Base-by-base conservation (phyloP, 2,888 invertebrate species). In the Drosophila demipolita region DNA sequence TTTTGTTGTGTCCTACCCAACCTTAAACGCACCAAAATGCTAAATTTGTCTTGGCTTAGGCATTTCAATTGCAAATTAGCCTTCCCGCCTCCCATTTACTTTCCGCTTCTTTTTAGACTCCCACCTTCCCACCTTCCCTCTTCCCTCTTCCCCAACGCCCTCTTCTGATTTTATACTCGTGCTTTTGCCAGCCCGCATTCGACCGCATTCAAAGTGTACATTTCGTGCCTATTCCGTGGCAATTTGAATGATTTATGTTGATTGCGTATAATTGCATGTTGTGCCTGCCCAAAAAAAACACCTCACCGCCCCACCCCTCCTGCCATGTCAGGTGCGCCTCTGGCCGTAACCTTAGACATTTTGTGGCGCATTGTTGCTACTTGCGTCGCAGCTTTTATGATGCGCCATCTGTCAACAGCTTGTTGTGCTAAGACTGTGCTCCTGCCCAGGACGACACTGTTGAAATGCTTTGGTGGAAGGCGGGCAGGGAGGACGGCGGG, bases 261-360 rank as follows among this genome's bases (percentile, higher is more conserved):
- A 86, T 86, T 86, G 89, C 86, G 89, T 86, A 87, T 86, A 86
- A 86, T 86, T 89, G 86, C 87, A 85, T 88, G 84, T 85, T 88
- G 73, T 76, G 72, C 83, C 69, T 67, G 75, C 69, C 66, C 65
- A 35, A 52, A 36, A 49, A 49, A 52, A 54, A 26, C 49, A 55
- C 38, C 23, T 15, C 38, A 15, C 15, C 33, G 0, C 8, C 32
- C 8, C 29, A 26, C 7, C 8, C 40, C 50, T 23, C 2, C 23
- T 23, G 2, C 40, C 20, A 11, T 36, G 33, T 45, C 66, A 76
- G 77, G 65, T 75, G 60, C 57, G 65, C 49, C 73, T 61, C 17
- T 48, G 72, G 33, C 23, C 79, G 73, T 78, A 73, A 77, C 87
- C 85, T 79, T 69, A 86, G 79, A 85, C 84, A 88, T 86, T 83